A percentile compares a stretch with the other conserved stretches of the same genome.
These are phyloP conservation scores for Coluber constrictor DNA, from an alignment of 2,797 vertebrate genomes.

Conservation along the genomic window DNA sequence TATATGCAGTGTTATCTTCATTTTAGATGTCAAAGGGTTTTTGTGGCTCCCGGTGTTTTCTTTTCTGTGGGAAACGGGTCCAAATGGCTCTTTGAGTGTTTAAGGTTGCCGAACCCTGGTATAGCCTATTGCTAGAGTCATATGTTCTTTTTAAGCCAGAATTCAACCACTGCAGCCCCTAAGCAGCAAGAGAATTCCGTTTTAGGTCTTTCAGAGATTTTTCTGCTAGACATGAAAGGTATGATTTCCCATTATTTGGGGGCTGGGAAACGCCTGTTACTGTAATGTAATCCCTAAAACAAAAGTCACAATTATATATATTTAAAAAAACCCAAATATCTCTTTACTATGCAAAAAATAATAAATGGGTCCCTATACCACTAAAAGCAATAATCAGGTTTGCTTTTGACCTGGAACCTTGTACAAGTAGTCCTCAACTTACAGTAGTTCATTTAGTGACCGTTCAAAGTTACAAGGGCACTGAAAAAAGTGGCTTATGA, in stretches of 20 bases:
- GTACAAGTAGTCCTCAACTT: too few relatives aligned
- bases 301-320: background rate
- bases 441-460: too few relatives aligned
- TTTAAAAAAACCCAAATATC: background rate
- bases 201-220: background rate
- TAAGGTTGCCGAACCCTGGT: too few relatives aligned
- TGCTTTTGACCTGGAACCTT: background rate
- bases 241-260: background rate
- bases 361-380: background rate
- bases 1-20: too few relatives aligned
- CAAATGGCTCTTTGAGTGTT: too few relatives aligned
- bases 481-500: too few relatives aligned
- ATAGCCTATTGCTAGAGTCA: background rate
- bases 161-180: background rate
- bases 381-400: background rate
- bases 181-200: background rate
- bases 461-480: too few relatives aligned
- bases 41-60: too few relatives aligned
- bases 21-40: too few relatives aligned
- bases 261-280: background rate
- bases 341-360: background rate
- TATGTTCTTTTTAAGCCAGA: background rate
- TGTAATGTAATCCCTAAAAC: background rate
- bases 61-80: too few relatives aligned
- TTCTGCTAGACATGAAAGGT: background rate